Evolutionary conservation across 2,113 vertebrate species (phyloP), one percentile per base, ranked within the genome.

Genomic region (Blennius ocellaris): DNA sequence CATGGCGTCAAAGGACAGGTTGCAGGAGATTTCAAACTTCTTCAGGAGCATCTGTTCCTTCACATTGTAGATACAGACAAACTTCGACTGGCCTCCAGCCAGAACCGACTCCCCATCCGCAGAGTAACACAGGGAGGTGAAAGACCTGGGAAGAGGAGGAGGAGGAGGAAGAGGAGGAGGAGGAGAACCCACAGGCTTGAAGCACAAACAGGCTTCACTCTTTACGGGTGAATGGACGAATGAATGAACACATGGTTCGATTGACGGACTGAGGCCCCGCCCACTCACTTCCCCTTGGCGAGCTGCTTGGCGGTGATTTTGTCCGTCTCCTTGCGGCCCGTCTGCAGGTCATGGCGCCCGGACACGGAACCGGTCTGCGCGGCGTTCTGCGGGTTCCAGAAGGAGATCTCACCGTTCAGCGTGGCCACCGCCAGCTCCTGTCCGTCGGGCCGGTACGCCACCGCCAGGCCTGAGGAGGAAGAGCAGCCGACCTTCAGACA

Each of bases 21-120:
- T 99, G 89, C 96, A 97, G 7, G 97, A 99, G 77, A 99, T 96
- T 89, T 99, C 97, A 55, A 99, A 99, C 87, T 96, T 98, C 94
- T 98, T 99, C 88, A 96, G 87, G 49, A 99, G 95, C 78, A 99
- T 95, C 91, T 97, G 97, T 82, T 98, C 97, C 36, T 87, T 91
- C 58, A 97, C 51, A 0, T 96, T 96, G 89, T 99, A 99, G 80
- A 99, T 97, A 88, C 98, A 99, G 75, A 99, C 97, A 17, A 96
- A 98, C 82, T 94, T 97, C 74, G 98, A 99, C 84, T 95, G 93
- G 5, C 98, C 97, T 9, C 97, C 98, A 0, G 96, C 96, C 87
- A 99, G 80, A 61, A 99, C 54, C 0, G 94, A 96, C 44, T 95
- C 93, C 5, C 98, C 98, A 5, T 99, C 97, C 1, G 98, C 98